Evolutionary conservation across 2,113 vertebrate species (phyloP), one percentile per base, ranked within the genome.

Genomic region (Cryptomyrus ogoouensis): DNA sequence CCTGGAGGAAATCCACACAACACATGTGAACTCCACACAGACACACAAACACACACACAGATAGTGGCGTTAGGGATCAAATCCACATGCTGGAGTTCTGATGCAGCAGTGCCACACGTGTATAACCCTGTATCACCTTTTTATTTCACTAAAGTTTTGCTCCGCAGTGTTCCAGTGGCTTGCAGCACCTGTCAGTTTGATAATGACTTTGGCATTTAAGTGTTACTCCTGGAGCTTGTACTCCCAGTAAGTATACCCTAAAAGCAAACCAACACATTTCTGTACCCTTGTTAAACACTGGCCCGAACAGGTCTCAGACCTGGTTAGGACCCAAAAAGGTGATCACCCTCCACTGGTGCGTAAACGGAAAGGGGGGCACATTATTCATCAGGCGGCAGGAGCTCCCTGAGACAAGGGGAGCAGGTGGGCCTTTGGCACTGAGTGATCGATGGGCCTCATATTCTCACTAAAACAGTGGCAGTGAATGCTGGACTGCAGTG

Each of bases 131-230:
- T 6, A 47, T 19, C 21, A 47, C 19, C 6, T 83, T 83, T 47
- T 44, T 47, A n/a, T 83, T 83, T 83, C 8, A 84, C 35, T 46
- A 13, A 47, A n/a, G 39, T 12, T 47, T 84, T 47, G 77, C 5
- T 21, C 13, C 0, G 6, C 13, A 35, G 35, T 6, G 12, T 83
- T 44, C 8, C 39, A 84, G 19, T 21, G 21, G 24, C 21, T 84
- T 46, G 8, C 83, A 47, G 83, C 44, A n/a, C 83, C 42, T 47
- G 83, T 84, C 83, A 84, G 19, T 12, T 24, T 84, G 83, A 84
- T 84, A 47, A 84, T 46, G 83, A 84, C 83, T 80, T 80, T 47
- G 83, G 83, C 83, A 47, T 47, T 84, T 47, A 47, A n/a, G 83
- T 84, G 83, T 24, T 84, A 27, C 5, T 46, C 42, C 5, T 21